Base-by-base conservation (phyloP, 2,797 vertebrate genomes). In the Chanos chanos region DNA sequence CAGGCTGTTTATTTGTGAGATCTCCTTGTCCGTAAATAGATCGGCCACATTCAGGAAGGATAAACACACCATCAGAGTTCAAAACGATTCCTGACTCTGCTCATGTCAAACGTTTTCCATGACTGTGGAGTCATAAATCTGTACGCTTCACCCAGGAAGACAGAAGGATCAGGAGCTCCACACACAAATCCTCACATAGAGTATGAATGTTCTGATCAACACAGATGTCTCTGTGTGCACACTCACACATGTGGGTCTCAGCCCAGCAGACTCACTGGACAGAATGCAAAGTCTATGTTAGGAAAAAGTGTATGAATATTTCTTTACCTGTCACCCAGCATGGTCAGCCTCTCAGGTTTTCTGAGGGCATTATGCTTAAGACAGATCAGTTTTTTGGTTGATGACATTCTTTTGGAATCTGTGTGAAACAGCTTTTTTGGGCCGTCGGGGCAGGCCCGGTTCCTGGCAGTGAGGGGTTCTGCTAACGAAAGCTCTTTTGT, bases 1-100 rank as follows among this genome's bases (percentile, higher is more conserved):
- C 85, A 86, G 79, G 76, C 86, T 93, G 93, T 95, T 97, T 97
- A 96, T 97, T 97, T 96, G 91, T 92, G 89, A 91, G 95, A 89
- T 90, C 91, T 89, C 86, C 84, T 89, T 93, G 90, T 93, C 90
- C 91, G 90, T 94, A 96, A 96, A 97, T 93, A 95, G 86, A 92
- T 85, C 90, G 41, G 91, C 92, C 90, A 89, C 93, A 93, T 87
- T 85, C 90, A 91, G 91, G 92, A 94, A 89, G 91, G 88, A 93
- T 95, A 96, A 95, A 96, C 93, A 96, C 83, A 82, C 87, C 88
- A 87, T 90, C 83, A 88, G 89, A 86, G 91, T 85, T 86, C 91
- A 93, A 93, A 92, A 89, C 89, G 89, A 89, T 89, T 86, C 85
- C 73, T 82, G 89, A 89, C 86, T 86, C 86, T 70, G 85, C 82